Conservation (phyloP, 2,888 invertebrate genomes). For the Pegoplata infirma region DNA sequence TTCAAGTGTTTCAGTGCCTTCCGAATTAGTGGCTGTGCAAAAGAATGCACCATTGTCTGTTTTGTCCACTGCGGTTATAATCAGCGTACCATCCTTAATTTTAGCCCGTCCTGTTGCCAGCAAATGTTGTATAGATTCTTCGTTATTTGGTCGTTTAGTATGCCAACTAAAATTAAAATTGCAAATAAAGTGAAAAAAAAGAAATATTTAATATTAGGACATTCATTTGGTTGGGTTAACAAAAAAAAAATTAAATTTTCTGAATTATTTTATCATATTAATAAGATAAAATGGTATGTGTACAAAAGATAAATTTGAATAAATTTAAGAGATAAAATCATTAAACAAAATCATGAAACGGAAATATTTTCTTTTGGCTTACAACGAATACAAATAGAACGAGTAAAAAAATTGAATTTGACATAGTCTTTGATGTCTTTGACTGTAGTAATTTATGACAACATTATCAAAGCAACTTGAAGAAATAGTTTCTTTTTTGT, state of each 20-base stretch:
- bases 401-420: too few relatives aligned
- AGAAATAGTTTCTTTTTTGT: too few relatives aligned
- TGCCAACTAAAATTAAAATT: constrained; percentile 77
- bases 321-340: too few relatives aligned
- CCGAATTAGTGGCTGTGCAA: constrained; percentile 80
- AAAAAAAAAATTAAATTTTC: constrained; percentile 3
- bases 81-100: constrained; percentile 79
- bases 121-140: constrained; percentile 79
- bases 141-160: constrained; percentile 78
- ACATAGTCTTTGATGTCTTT: too few relatives aligned
- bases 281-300: background rate
- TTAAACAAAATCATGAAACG: too few relatives aligned
- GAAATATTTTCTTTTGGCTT: too few relatives aligned
- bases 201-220: background rate
- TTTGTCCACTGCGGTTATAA: constrained; percentile 79
- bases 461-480: too few relatives aligned
- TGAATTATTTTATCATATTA: too few relatives aligned
- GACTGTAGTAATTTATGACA: too few relatives aligned
- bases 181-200: constrained; percentile 35
- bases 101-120: constrained; percentile 78
- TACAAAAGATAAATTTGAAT: too few relatives aligned
- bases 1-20: constrained; percentile 80
- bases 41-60: constrained; percentile 79
- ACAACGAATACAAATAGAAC: too few relatives aligned
- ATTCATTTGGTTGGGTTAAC: too few relatives aligned